Base-by-base conservation (phyloP, 2,797 vertebrate species). In the Alca torda region DNA sequence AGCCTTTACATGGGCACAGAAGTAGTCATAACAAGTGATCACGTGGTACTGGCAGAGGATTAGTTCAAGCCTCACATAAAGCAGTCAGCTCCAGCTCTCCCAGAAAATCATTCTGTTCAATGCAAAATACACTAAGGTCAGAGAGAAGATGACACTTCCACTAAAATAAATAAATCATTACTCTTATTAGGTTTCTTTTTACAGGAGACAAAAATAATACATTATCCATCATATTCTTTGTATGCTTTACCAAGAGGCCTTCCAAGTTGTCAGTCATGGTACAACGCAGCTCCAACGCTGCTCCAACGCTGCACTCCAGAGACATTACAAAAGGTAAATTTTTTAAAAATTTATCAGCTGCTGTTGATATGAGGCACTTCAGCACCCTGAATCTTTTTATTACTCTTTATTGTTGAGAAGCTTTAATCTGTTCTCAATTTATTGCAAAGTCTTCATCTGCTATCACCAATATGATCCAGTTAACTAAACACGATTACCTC, bases 271-370 rank as follows among this genome's bases (percentile, higher is more conserved):
- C 97, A 97, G 84, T 97, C 97, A 95, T 11, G 50, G 69, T 59
- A 88, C 64, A 89, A 72, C 64, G 63, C 6, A 48, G 90, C 87
- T 93, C 87, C 87, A 91, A 77, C 51, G 54, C 3, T 15, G 90
- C 87, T 93, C 87, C 87, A 91, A 77, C 51, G 54, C 3, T 15
- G 45, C 24, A 64, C 95, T 95, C 97, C 67, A 63, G 97, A 96
- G 96, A 95, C 91, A 74, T 69, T 94, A 92, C 87, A 96, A 72
- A 93, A 96, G 53, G 72, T 68, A 96, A 97, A 90, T 87, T 60
- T 72, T 88, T 98, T 69, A 98, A 98, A 98, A 97, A 97, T 98
- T 97, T 97, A 98, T 97, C 88, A 94, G 88, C 51, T 93, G 39
- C 81, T 95, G 87, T 72, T 95, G 94, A 85, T 87, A 79, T 1